Percentiles rank a stretch among this genome's conserved stretches.
phyloP scores from a whole-genome alignment of 2,888 invertebrate species.

The Synanthedon formicaeformis region DNA sequence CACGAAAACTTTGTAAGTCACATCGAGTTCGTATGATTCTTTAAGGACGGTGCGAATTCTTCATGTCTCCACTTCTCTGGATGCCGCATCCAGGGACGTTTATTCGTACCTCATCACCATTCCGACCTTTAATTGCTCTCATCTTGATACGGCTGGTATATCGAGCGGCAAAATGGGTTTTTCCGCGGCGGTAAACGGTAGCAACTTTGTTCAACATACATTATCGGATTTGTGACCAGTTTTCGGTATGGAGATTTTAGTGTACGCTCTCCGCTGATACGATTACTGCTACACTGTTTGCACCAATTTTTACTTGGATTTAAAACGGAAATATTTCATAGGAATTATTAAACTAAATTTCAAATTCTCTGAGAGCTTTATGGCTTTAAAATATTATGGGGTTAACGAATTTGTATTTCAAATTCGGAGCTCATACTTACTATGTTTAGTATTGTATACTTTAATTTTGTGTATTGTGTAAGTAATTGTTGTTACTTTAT shows the following conservation, averaged over 20 bases:
- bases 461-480: too few relatives aligned
- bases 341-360: too few relatives aligned
- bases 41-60: too few relatives aligned
- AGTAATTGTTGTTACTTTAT: too few relatives aligned
- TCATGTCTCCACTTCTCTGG: too few relatives aligned
- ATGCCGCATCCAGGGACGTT: conserved; percentile 8
- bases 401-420: too few relatives aligned
- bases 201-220: conserved; percentile 58
- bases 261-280: background rate
- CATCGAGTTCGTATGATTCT: too few relatives aligned
- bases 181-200: conserved; percentile 55
- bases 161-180: conserved; percentile 69
- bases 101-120: conserved; percentile 1
- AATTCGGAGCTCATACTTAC: too few relatives aligned
- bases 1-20: too few relatives aligned
- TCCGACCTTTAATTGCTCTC: conserved; percentile 67
- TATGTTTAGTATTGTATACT: too few relatives aligned
- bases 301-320: background rate
- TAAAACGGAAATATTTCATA: background rate
- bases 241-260: conserved; percentile 10
- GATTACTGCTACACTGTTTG: background rate
- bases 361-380: too few relatives aligned
- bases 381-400: too few relatives aligned
- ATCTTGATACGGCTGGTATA: conserved; percentile 69
- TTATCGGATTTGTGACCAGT: conserved; percentile 57